Evolutionary conservation across 2,797 vertebrate species (phyloP).

Genomic region (Myripristis murdjan): DNA sequence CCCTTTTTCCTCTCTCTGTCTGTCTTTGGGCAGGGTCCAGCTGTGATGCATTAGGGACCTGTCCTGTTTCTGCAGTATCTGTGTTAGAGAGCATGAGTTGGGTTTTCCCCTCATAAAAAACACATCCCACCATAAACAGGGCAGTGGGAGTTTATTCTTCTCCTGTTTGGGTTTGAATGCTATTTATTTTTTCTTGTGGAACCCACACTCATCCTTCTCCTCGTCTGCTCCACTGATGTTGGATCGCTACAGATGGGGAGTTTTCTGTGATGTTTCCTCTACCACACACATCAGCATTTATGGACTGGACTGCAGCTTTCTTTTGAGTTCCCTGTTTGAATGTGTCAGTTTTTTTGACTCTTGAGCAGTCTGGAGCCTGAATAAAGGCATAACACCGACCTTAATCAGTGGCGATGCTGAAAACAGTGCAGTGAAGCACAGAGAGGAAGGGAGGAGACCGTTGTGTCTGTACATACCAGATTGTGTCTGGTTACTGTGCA

Average conservation of each 20-base stretch:
- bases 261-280: constrained; percentile 6
- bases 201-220: neutral
- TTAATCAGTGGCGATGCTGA: neutral
- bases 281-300: constrained; percentile 18
- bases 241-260: neutral
- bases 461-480: neutral
- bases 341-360: neutral
- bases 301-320: neutral
- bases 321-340: neutral
- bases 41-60: constrained; percentile 86
- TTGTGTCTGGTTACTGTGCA: neutral
- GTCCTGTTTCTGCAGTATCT: constrained; percentile 81
- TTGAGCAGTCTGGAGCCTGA: neutral
- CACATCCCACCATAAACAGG: constrained; percentile 68
- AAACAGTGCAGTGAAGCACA: no score
- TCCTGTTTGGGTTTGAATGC: constrained; percentile 69
- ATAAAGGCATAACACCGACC: neutral
- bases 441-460: neutral
- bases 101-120: constrained; percentile 88
- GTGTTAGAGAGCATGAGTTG: constrained; percentile 81
- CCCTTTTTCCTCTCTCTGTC: constrained; percentile 34
- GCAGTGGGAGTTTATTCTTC: constrained; percentile 69
- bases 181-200: constrained; percentile 49
- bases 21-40: constrained; percentile 73
- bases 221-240: neutral